Evolutionary conservation across 2,888 invertebrate genomes (phyloP), one percentile per base, ranked within the genome.

Genomic region (Tyria jacobaeae): DNA sequence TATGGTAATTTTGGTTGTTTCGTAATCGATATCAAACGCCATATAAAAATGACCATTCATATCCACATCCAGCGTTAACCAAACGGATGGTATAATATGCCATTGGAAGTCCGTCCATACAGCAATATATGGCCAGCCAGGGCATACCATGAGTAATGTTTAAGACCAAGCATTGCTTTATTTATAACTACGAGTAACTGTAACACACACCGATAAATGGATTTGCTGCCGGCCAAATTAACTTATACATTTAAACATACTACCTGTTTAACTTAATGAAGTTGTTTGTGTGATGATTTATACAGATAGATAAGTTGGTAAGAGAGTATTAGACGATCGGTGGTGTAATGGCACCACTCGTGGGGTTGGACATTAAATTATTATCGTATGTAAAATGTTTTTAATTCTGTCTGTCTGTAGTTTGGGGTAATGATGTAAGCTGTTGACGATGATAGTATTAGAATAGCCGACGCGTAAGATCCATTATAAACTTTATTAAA

Each of bases 131-230:
- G 76, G 80, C 73, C 69, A 73, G 74, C 79, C 76, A 41, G 66
- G 71, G 62, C 81, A 78, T 79, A 78, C 72, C 80, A 80, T 88
- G 88, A 89, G 77, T 87, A 87, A 90, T 89, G 88, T 75, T 75
- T 78, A 74, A 81, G 80, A 79, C 79, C 83, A 75, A 67, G 67
- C 73, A 77, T 78, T 71, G 75, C 79, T 79, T 84, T 88, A 89
- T 90, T 89, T 89, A 90, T 88, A 87, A 82, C 84, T 82, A 80
- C n/a, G n/a, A n/a, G n/a, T 90, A 90, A 89, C 89, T 85, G 90
- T 89, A 89, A 83, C 88, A 84, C 78, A 87, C 85, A 81, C 71
- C 86, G 88, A 89, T 86, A 85, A 88, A 89, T 89, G 87, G 75
- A 71, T 82, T 70, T 60, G 81, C 80, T 84, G 70, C 73, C 72